Base-by-base conservation (phyloP, 2,888 invertebrate species). In the Camptogramma bilineatum region DNA sequence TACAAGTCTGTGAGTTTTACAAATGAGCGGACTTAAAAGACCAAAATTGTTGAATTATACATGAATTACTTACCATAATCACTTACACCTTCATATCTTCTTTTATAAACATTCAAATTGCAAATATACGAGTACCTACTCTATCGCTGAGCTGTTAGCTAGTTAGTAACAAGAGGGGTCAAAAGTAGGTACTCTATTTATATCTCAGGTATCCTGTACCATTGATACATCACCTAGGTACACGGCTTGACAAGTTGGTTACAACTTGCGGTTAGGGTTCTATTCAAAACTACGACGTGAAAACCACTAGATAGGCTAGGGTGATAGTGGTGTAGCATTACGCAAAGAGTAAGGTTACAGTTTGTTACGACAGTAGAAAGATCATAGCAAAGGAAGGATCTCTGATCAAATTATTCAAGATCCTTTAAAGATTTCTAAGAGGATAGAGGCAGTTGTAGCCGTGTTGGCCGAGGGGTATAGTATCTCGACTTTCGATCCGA, bases 201-300 rank as follows among this genome's bases (percentile, higher is more conserved):
- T 39, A 39, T 3, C 34, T 3, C 34, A 39, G 34, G 34, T 39
- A 13, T 39, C 34, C 13, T 39, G 34, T 4, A 39, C 13, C 13
- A 10, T 39, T 34, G 13, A 10, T 39, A 13, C 34, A 39, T 34
- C 3, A 13, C 13, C 10, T 39, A 13, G 13, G 34, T 10, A 13
- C 13, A 0, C 28, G 8, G 28, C 28, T 8, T 28, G 28, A 4
- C 34, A 31, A 8, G 9, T 31, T 13, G 34, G 34, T 39, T 39
- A 39, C 13, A 39, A 51, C 24, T 42, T 28, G 57, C 52, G 59
- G 59, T 52, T 59, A 64, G 34, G 57, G 21, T 47, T 54, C 60
- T 52, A 44, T 63, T 58, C 59, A 54, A 58, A 63, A 52, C 44
- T 57, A 63, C 57, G 60, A 54, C 51, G 62, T 60, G 64, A 46